Evolutionary conservation across 2,113 vertebrate species (phyloP).

Genomic region (Callospermophilus lateralis): DNA sequence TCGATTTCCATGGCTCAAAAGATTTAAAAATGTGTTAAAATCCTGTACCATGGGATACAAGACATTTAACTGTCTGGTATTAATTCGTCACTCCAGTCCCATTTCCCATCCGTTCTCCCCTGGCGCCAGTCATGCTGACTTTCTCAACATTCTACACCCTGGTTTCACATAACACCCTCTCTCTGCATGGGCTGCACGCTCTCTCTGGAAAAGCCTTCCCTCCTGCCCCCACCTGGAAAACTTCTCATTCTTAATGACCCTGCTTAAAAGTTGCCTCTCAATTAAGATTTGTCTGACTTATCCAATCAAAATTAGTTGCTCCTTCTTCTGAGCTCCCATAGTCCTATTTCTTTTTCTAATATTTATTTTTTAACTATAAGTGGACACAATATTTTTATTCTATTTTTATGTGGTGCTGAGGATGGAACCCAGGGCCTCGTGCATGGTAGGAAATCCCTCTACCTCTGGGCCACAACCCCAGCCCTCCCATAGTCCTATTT

Average conservation of each 20-base stretch:
- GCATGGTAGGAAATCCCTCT: no score
- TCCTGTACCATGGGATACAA: neutral
- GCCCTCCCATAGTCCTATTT: neutral
- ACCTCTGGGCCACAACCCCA: no score
- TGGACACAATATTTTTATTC: no score
- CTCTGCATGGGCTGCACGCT: neutral
- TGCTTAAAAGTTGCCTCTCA: neutral
- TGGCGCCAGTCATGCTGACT: neutral
- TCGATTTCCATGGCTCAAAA: slow-evolving; percentile 41
- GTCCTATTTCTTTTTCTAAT: neutral
- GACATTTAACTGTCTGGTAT: neutral
- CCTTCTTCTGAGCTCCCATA: neutral
- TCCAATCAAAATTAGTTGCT: neutral
- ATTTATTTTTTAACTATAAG: no score
- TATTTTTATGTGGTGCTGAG: no score
- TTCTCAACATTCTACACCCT: neutral
- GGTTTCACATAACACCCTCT: neutral
- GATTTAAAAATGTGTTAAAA: neutral
- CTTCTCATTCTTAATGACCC: neutral
- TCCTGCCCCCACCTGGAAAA: neutral
- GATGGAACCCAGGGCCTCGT: no score
- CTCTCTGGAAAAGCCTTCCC: neutral
- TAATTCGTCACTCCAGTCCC: neutral
- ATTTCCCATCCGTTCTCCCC: neutral
- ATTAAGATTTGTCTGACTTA: neutral